phyloP scores from a whole-genome alignment of 2,888 invertebrate genomes.

The Limnephilus marmoratus region DNA sequence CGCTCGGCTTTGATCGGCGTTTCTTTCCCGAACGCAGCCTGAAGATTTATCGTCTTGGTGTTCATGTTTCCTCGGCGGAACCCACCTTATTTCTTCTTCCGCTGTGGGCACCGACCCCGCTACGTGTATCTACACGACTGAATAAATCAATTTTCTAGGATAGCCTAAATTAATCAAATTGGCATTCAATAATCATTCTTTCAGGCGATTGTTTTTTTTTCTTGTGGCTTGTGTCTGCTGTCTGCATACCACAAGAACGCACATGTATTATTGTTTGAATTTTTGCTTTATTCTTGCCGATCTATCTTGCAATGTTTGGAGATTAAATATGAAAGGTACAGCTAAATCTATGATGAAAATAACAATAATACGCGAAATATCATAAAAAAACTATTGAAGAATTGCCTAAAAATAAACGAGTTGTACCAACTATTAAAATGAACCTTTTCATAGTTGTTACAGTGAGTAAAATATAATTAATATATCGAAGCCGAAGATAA shows the following conservation, averaged over 20 bases:
- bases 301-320: neutral
- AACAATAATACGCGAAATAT: neutral
- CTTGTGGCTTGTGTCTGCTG: neutral
- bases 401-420: neutral
- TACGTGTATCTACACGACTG: neutral
- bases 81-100: slow-evolving; percentile 44
- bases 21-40: slow-evolving; percentile 29
- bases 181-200: slow-evolving; percentile 7
- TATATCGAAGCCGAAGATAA: too few relatives aligned
- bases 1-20: slow-evolving; percentile 34
- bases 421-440: too few relatives aligned
- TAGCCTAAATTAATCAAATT: slow-evolving; percentile 27
- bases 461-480: too few relatives aligned
- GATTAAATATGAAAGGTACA: neutral
- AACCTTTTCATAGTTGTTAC: too few relatives aligned
- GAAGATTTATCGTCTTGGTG: slow-evolving; percentile 29
- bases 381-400: neutral
- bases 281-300: slow-evolving; percentile 42
- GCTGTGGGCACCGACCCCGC: slow-evolving; percentile 7
- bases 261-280: slow-evolving; percentile 34
- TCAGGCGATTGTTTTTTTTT: neutral
- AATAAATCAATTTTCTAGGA: slow-evolving; percentile 28
- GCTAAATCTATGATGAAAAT: neutral
- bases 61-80: slow-evolving; percentile 34
- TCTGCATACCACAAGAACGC: neutral